Evolutionary conservation across 2,888 invertebrate genomes (phyloP).

Genomic region (Oligia latruncula): DNA sequence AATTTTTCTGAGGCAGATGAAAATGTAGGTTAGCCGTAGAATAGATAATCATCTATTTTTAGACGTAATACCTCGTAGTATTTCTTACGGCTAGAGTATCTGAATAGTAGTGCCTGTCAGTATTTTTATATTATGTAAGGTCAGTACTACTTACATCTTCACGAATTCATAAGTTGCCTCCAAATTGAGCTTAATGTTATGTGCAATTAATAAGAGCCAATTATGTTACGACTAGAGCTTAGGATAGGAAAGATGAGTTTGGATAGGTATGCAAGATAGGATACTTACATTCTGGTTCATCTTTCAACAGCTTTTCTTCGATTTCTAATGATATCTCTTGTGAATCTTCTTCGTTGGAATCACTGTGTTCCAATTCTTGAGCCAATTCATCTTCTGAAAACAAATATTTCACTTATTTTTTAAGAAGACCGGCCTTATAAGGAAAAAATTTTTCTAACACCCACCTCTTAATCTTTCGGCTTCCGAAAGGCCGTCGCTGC

Average conservation of each 20-base stretch:
- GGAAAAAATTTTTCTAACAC: conserved; percentile 17
- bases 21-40: background rate
- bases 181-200: background rate
- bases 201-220: background rate
- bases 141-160: background rate
- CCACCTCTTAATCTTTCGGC: conserved; percentile 84
- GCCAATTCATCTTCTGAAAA: conserved; percentile 86
- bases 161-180: background rate
- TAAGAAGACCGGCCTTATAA: background rate
- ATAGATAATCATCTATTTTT: background rate
- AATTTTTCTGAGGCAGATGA: background rate
- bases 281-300: conserved; percentile 86
- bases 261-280: background rate
- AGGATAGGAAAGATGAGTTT: background rate
- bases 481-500: conserved; percentile 81
- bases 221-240: background rate
- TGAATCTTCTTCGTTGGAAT: conserved; percentile 87
- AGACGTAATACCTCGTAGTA: background rate
- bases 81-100: background rate
- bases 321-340: conserved; percentile 87
- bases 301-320: conserved; percentile 87
- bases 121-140: conserved; percentile 2
- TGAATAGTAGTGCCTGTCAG: background rate
- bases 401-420: conserved; percentile 8
- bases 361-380: conserved; percentile 87